Percentiles rank a stretch among this genome's conserved stretches.
phyloP scores from a whole-genome alignment of 2,888 invertebrate species.

The Eristalis tenax region DNA sequence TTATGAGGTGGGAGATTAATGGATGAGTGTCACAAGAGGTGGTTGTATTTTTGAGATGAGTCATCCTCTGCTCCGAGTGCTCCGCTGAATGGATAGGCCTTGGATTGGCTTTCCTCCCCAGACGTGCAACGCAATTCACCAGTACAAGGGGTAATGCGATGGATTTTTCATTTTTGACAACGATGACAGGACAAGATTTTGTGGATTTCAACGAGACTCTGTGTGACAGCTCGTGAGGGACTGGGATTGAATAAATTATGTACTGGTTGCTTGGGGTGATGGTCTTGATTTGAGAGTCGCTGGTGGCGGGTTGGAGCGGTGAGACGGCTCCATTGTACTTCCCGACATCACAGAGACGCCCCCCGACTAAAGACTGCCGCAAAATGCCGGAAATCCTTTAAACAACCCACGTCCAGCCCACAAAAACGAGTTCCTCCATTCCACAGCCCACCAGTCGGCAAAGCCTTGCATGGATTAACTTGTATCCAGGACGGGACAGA shows the following conservation, averaged over 20 bases:
- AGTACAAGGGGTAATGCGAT: background rate
- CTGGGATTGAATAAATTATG: slow-evolving; percentile 49
- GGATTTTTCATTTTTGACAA: slow-evolving; percentile 36
- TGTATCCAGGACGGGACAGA: background rate
- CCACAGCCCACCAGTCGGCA: background rate
- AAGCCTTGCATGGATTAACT: background rate
- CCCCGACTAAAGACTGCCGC: no score
- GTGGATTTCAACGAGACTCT: background rate
- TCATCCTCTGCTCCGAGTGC: slow-evolving; percentile 32
- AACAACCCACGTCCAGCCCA: no score
- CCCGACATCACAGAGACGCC: no score
- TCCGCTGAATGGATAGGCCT: slow-evolving; percentile 35
- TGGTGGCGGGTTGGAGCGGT: no score
- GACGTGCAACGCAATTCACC: background rate
- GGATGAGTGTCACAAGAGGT: slow-evolving; percentile 36
- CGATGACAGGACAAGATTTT: slow-evolving; percentile 45
- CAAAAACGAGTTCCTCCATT: no score
- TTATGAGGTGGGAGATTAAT: slow-evolving; percentile 67
- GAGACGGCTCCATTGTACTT: no score
- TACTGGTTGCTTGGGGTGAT: background rate
- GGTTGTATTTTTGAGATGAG: slow-evolving; percentile 35
- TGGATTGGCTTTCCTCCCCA: background rate
- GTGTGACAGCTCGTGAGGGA: slow-evolving; percentile 34
- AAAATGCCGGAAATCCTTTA: no score
- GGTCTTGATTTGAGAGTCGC: no score